Conservation (phyloP, 2,888 invertebrate genomes). For the Cerastis leucographa region DNA sequence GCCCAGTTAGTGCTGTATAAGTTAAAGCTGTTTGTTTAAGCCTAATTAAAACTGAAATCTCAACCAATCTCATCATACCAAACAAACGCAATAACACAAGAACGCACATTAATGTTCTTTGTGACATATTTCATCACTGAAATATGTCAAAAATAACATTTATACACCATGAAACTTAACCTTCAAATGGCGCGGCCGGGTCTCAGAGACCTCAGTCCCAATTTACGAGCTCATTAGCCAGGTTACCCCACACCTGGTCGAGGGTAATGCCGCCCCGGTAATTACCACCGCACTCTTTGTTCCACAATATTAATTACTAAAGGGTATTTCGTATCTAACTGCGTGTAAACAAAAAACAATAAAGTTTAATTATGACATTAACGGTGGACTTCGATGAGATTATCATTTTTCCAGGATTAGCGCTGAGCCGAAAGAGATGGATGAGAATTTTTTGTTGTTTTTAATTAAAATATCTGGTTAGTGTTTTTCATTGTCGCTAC, state of each 20-base stretch:
- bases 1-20: too few relatives aligned
- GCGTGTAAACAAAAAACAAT: constrained; percentile 72
- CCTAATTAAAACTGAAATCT: not conserved
- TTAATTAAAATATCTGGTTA: constrained; percentile 42
- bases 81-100: not conserved
- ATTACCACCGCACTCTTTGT: constrained; percentile 77
- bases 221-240: constrained; percentile 76
- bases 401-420: constrained; percentile 65
- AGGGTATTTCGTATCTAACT: constrained; percentile 67
- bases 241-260: constrained; percentile 72
- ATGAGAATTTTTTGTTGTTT: constrained; percentile 54
- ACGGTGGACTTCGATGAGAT: constrained; percentile 61
- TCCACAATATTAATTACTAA: constrained; percentile 78
- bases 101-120: too few relatives aligned
- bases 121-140: constrained; percentile 10
- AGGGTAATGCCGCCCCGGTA: constrained; percentile 61
- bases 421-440: constrained; percentile 43
- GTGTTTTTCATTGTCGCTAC: constrained; percentile 24
- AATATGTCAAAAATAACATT: constrained; percentile 52
- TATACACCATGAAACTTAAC: constrained; percentile 62
- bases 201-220: constrained; percentile 65
- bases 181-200: constrained; percentile 64
- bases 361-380: constrained; percentile 73
- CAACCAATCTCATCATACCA: not conserved
- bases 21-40: too few relatives aligned